phyloP scores from a whole-genome alignment of 2,113 vertebrate species.

The Crocuta crocuta region DNA sequence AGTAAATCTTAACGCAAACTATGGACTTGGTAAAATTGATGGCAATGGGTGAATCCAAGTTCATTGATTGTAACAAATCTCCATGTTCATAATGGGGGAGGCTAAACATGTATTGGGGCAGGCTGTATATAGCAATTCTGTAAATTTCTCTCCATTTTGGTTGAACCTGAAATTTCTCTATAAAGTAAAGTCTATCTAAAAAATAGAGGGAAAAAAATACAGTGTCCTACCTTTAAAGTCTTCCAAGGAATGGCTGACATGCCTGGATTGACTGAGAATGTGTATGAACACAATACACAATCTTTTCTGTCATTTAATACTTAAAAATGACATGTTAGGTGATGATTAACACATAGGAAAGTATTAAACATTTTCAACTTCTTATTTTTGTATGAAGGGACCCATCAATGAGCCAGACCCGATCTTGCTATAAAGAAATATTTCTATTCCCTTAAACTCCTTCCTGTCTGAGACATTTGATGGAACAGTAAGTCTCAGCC shows the following conservation, averaged over 20 bases:
- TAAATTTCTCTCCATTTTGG: background rate
- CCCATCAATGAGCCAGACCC: background rate
- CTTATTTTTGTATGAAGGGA: background rate
- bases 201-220: background rate
- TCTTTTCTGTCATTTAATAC: background rate
- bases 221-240: background rate
- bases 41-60: background rate
- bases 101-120: rapidly evolving
- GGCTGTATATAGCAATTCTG: rapidly evolving
- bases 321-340: background rate
- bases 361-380: background rate
- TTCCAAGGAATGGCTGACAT: background rate
- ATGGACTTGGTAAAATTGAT: background rate
- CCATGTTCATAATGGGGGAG: background rate
- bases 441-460: background rate
- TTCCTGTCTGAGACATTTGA: background rate
- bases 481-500: background rate
- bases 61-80: background rate
- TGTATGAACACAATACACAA: background rate
- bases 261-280: background rate
- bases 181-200: background rate
- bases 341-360: background rate
- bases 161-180: background rate
- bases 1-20: background rate
- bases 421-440: background rate